Percentiles rank a stretch among this genome's conserved stretches.
Conservation (phyloP, 2,113 vertebrate genomes). For the Corythoichthys haematopterus region DNA sequence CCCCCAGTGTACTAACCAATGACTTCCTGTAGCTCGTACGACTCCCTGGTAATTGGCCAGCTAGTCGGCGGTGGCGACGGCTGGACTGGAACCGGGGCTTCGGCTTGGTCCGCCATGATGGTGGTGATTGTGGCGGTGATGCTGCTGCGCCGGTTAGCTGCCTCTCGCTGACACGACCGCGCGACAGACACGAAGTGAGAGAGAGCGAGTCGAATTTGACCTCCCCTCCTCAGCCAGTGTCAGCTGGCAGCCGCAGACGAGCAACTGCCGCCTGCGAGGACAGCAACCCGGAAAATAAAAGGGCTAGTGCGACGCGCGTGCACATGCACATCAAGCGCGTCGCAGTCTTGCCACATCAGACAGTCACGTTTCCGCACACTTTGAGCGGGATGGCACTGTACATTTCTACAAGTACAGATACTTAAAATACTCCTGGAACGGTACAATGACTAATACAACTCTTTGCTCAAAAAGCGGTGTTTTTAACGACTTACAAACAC, state of each 20-base stretch:
- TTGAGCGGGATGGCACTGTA: not conserved
- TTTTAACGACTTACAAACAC: no score
- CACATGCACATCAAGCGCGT: not conserved
- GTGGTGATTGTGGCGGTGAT: slow-evolving; percentile 60
- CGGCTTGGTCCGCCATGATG: slow-evolving; percentile 92
- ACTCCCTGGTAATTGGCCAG: slow-evolving; percentile 95
- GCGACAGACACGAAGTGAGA: slow-evolving; percentile 1
- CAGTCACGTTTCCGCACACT: not conserved
- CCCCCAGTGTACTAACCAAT: slow-evolving; percentile 81
- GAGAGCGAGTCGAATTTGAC: slow-evolving; percentile 36
- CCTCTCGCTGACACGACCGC: slow-evolving; percentile 60
- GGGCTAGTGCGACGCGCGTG: slow-evolving; percentile 11
- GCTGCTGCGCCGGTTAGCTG: slow-evolving; percentile 58
- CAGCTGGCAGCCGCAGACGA: slow-evolving; percentile 56
- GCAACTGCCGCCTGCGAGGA: slow-evolving; percentile 51
- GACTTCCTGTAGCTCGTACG: slow-evolving; percentile 96
- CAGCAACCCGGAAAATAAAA: slow-evolving; percentile 70
- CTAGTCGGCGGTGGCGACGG: slow-evolving; percentile 71
- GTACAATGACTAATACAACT: no score
- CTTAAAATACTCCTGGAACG: no score
- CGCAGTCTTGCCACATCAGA: not conserved
- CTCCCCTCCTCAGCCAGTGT: slow-evolving; percentile 55
- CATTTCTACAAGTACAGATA: no score
- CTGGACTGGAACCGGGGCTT: slow-evolving; percentile 78
- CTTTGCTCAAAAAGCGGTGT: no score